Percentiles rank a stretch among this genome's conserved stretches.
Conservation (phyloP, 2,888 invertebrate species). For the Lithophane socia region DNA sequence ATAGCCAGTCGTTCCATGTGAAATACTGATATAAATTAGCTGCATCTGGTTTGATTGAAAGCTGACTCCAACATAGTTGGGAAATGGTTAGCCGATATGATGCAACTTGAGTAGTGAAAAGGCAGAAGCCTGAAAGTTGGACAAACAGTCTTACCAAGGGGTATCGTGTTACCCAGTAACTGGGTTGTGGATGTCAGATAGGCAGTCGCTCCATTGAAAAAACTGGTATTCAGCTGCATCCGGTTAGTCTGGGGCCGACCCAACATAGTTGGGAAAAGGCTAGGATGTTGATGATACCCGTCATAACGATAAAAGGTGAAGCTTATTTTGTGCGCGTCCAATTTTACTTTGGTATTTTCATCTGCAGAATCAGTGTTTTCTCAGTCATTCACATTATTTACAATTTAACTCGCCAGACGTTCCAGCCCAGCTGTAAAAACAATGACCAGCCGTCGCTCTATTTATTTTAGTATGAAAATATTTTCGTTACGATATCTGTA, state of each 20-base stretch:
- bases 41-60: no score
- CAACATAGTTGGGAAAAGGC: neutral
- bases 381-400: conserved; percentile 15
- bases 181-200: no score
- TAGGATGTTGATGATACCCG: neutral
- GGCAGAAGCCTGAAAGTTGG: neutral
- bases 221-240: neutral
- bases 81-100: no score
- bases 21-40: no score
- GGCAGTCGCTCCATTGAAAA: neutral
- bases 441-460: conserved; percentile 5
- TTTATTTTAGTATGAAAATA: conserved; percentile 28
- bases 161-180: neutral
- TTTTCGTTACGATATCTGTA: conserved; percentile 11
- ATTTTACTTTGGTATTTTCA: neutral
- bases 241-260: neutral
- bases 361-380: conserved; percentile 5
- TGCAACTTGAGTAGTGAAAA: neutral
- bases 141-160: neutral
- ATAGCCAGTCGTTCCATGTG: no score
- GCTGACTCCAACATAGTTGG: no score
- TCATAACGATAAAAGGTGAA: neutral
- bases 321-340: neutral
- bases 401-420: conserved; percentile 37
- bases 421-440: conserved; percentile 38